phyloP scores from a whole-genome alignment of 2,113 vertebrate species.

The Sphaerodactylus townsendi region DNA sequence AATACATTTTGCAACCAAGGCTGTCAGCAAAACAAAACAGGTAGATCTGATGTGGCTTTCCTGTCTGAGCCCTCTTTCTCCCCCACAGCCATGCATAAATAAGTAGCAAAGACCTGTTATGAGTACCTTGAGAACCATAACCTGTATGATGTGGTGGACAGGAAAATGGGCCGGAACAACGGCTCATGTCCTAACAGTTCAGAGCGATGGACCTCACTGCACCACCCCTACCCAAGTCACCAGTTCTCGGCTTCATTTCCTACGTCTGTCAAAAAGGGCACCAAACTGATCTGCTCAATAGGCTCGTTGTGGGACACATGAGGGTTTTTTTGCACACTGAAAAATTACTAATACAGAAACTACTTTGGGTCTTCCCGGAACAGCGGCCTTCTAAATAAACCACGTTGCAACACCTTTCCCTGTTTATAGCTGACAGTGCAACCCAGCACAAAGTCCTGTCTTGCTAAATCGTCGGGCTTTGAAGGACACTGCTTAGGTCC shows the following conservation, averaged over 20 bases:
- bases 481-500: too few species aligned
- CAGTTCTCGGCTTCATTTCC: background rate
- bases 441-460: too few species aligned
- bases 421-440: too few species aligned
- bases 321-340: background rate
- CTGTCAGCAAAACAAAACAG: slow-evolving; percentile 66
- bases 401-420: too few species aligned
- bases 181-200: background rate
- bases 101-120: slow-evolving; percentile 42
- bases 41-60: slow-evolving; percentile 67
- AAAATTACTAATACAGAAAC: background rate
- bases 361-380: too few species aligned
- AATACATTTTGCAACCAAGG: slow-evolving; percentile 66
- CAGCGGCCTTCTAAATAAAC: too few species aligned
- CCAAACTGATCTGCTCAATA: background rate
- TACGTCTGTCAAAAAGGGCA: background rate
- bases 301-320: background rate
- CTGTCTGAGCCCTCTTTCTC: slow-evolving; percentile 65
- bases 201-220: background rate
- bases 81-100: slow-evolving; percentile 52
- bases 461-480: too few species aligned
- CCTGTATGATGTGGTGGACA: background rate
- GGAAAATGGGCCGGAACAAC: background rate
- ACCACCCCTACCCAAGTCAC: background rate
- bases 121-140: background rate